A percentile compares a stretch with the other conserved stretches of the same genome.
phyloP scores from a whole-genome alignment of 2,797 vertebrate species.

The Merluccius polli region DNA sequence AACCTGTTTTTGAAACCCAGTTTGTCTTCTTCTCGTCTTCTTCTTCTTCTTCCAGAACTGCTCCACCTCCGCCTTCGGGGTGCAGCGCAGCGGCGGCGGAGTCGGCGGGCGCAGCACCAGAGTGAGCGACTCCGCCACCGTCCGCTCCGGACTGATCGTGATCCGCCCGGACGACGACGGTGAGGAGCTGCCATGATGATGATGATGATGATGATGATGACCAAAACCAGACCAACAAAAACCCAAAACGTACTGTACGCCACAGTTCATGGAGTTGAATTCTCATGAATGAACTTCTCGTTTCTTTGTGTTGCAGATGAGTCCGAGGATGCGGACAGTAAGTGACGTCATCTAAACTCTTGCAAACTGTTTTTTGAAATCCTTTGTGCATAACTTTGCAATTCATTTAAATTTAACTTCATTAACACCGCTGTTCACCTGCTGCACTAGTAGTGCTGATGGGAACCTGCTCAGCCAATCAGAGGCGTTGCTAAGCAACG shows the following conservation, averaged over 20 bases:
- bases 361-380: neutral
- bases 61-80: conserved; percentile 20
- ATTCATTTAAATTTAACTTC: neutral
- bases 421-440: neutral
- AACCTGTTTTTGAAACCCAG: too few species aligned
- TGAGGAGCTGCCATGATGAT: conserved; percentile 31
- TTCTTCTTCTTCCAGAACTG: conserved; percentile 57
- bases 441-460: neutral
- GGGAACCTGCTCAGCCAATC: neutral
- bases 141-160: conserved; percentile 60
- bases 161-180: conserved; percentile 48
- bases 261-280: neutral
- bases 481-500: neutral
- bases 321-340: conserved; percentile 44
- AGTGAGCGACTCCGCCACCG: conserved; percentile 61
- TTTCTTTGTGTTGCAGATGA: conserved; percentile 15
- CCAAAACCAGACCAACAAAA: neutral
- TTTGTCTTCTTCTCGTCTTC: neutral
- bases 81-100: conserved; percentile 29
- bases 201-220: neutral
- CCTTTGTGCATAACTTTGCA: neutral
- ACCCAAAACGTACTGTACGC: neutral
- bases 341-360: neutral
- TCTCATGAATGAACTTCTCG: neutral
- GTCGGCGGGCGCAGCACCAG: conserved; percentile 27